Conservation (phyloP, 1,140 invertebrate genomes). For the Manduca sexta region DNA sequence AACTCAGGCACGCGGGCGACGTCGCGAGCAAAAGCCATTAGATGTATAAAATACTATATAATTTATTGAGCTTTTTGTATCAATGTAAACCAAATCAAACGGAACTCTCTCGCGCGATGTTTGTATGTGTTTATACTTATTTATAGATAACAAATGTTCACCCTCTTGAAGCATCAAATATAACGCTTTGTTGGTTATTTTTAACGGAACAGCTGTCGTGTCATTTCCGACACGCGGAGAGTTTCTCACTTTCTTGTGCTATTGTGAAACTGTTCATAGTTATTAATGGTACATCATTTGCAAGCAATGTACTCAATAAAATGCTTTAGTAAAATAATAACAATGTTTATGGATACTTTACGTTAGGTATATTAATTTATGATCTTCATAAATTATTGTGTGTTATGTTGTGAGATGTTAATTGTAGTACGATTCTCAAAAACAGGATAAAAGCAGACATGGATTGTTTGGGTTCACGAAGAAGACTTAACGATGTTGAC, state of each 20-base stretch:
- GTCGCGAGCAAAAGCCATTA: too few relatives aligned
- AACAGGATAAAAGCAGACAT: constrained; percentile 29
- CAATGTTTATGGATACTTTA: too few relatives aligned
- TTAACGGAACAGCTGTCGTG: constrained; percentile 58
- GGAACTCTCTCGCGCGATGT: too few relatives aligned
- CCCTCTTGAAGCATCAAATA: constrained; percentile 32
- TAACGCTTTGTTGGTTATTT: constrained; percentile 47
- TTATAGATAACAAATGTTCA: constrained; percentile 29
- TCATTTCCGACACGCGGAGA: constrained; percentile 56
- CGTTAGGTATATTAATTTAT: not conserved
- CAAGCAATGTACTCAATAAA: too few relatives aligned
- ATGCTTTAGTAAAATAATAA: not conserved
- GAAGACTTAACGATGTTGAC: constrained; percentile 28
- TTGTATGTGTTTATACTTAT: constrained; percentile 8
- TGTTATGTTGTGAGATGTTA: not conserved
- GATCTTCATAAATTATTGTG: too few relatives aligned
- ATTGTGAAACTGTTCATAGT: not conserved
- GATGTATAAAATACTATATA: too few relatives aligned
- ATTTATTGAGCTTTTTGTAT: too few relatives aligned
- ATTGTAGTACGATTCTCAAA: not conserved
- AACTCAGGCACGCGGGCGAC: too few relatives aligned
- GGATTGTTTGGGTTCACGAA: constrained; percentile 45
- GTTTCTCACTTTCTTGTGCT: not conserved
- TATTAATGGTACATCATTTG: too few relatives aligned
- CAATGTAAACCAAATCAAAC: too few relatives aligned